Base-by-base conservation (phyloP, 2,888 invertebrate genomes). In the Heliconius aoede region DNA sequence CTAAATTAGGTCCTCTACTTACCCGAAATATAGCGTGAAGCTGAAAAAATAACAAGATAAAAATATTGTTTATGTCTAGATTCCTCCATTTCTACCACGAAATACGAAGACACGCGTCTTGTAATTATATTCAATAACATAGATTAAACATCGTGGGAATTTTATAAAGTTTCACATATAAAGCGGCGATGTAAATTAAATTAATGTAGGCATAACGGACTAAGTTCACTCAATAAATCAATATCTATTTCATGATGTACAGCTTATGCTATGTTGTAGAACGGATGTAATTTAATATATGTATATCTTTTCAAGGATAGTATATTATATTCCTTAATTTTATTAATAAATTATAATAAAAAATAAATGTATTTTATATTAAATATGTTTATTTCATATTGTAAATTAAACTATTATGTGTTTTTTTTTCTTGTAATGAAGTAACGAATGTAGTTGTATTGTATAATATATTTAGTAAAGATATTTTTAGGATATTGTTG, bases 151-250 rank as follows among this genome's bases (percentile, higher is more conserved):
- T 62, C 62, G n/a, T 32, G 62, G n/a, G 32, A 32, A 32, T n/a
- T n/a, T 32, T 32, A 64, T 32, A 32, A 11, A 32, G 64, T 4
- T n/a, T 32, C 11, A 64, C 11, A 21, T 64, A 32, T 64, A n/a
- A 64, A 4, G n/a, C 11, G 13, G 64, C n/a, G 32, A 64, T 9
- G 21, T 64, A n/a, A 64, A 32, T 64, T 32, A 32, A 64, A 32
- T 64, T 64, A 24, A 64, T 64, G 13, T 28, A 32, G 32, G 32
- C 64, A n/a, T 32, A 64, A 64, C 32, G n/a, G 64, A 28, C 24
- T 64, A n/a, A 64, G 30, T 32, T 64, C 64, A 32, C 30, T n/a
- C 30, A n/a, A 64, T n/a, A 64, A 64, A 64, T 64, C n/a, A 64
- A 32, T 64, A n/a, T 64, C 64, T 64, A n/a, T 64, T 64, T 62